phyloP scores from a whole-genome alignment of 2,113 vertebrate species.

The Urocitellus parryii region DNA sequence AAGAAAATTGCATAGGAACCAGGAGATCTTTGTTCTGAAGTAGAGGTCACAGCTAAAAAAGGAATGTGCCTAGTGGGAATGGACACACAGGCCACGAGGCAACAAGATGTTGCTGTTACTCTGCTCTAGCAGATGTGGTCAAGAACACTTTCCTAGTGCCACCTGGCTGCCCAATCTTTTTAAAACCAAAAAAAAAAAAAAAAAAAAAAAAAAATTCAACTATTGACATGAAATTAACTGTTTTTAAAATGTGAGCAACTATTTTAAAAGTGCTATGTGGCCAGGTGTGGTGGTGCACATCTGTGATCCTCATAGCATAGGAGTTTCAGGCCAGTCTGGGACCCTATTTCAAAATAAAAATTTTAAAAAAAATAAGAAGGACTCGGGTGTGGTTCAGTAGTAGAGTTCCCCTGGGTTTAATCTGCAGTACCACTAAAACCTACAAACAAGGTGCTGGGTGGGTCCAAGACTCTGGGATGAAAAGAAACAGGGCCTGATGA shows the following conservation, averaged over 20 bases:
- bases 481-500: neutral
- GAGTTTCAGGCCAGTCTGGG: too few relatives aligned
- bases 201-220: neutral
- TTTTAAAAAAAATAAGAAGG: too few relatives aligned
- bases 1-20: constrained; percentile 4
- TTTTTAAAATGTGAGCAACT: constrained; percentile 23
- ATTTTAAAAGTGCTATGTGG: neutral
- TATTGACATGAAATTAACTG: constrained; percentile 21
- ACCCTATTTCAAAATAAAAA: too few relatives aligned
- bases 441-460: neutral
- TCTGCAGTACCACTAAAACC: too few relatives aligned
- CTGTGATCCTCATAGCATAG: too few relatives aligned
- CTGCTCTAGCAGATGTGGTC: neutral
- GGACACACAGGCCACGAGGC: neutral
- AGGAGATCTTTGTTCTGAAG: constrained; percentile 22
- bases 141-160: neutral
- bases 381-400: too few relatives aligned
- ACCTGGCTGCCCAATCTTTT: neutral
- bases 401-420: too few relatives aligned
- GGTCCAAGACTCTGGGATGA: neutral
- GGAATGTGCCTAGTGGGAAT: rapidly evolving
- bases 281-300: too few relatives aligned
- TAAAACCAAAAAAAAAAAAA: neutral
- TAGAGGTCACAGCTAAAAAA: neutral
- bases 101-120: neutral